Evolutionary conservation across 2,113 vertebrate genomes (phyloP).

Genomic region (Dasyornis broadbenti): DNA sequence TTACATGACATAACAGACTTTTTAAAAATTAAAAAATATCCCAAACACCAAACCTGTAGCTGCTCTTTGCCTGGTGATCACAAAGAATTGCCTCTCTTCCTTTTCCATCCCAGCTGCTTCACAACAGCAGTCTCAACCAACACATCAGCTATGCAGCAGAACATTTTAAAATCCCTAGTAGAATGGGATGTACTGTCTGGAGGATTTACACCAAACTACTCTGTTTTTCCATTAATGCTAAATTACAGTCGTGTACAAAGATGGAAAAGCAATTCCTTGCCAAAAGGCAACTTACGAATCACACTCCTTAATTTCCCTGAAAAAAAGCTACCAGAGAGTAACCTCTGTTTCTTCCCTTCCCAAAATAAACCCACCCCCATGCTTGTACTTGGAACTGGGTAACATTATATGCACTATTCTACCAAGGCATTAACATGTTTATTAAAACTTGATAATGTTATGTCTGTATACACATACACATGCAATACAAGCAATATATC

Average conservation of each 20-base stretch:
- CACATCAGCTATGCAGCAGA: background rate
- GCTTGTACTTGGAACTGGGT: background rate
- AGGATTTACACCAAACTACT: background rate
- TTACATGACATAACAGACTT: fast-evolving
- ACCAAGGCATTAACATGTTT: background rate
- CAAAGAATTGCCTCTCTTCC: background rate
- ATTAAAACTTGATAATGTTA: background rate
- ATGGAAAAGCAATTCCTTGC: background rate
- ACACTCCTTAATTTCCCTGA: background rate
- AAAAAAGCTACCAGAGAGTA: background rate
- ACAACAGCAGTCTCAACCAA: background rate
- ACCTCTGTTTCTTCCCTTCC: background rate
- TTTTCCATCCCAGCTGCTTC: background rate
- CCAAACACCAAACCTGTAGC: background rate
- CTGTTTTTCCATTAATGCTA: background rate
- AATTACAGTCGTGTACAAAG: background rate
- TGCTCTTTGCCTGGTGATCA: background rate
- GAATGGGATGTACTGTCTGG: background rate
- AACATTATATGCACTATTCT: background rate
- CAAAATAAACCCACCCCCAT: constrained; percentile 17
- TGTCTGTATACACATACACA: background rate
- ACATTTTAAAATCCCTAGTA: background rate
- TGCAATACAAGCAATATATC: background rate
- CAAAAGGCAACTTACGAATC: background rate
- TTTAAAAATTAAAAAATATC: background rate